Base-by-base conservation (phyloP, 2,797 vertebrate species). In the Lates japonicus region DNA sequence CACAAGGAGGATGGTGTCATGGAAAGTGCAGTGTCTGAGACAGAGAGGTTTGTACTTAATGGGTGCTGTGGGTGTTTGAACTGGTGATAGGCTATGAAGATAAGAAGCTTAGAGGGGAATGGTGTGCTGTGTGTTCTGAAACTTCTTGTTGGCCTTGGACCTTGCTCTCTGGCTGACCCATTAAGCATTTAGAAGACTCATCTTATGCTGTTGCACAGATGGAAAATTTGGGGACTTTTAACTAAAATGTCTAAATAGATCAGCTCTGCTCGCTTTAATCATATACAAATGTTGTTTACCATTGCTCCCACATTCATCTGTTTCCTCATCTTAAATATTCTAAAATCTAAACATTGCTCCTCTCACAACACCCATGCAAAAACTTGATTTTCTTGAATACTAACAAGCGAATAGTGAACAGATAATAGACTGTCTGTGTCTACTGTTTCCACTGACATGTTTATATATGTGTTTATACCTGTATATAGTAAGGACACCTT, bases 51-150 rank as follows among this genome's bases (percentile, higher is more conserved):
- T 68, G 65, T 31, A 41, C 65, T 62, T 57, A 46, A 72, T 44
- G 76, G 48, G 55, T 37, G 49, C 33, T 64, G 19, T 64, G 55
- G 46, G 52, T 78, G 76, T 76, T 81, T 78, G 60, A 80, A 72
- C 51, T 77, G n/a, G 39, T 66, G 71, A 68, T 41, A 17, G 73
- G 60, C 63, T 70, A 20, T 46, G 42, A 41, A 55, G 74, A 80
- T 87, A 85, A 87, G 80, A 54, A 75, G 80, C 82, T 89, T 88
- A 77, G n/a, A 55, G 49, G 31, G 37, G 58, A 59, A 57, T 29
- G 74, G 71, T n/a, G 16, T 70, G 69, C 72, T 66, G 60, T 62
- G 25, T 67, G 49, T 48, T 71, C 68, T 57, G 31, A 58, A 74
- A 69, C 14, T 42, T 55, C 46, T 49, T 77, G 71, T 76, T 61